Evolutionary conservation across 2,888 invertebrate species (phyloP).

Genomic region (Endomychus coccineus): DNA sequence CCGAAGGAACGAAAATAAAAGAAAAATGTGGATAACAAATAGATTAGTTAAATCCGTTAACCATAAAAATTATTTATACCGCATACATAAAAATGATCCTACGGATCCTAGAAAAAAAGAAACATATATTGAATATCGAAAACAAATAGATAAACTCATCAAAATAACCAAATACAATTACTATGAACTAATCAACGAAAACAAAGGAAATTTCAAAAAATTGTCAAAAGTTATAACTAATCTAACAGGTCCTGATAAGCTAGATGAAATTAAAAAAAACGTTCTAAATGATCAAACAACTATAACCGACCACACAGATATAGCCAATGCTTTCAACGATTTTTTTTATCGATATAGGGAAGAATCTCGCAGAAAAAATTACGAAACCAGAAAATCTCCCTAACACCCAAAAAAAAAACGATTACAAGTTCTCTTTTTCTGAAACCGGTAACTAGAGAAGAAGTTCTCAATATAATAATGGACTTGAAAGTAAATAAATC

Average conservation of each 20-base stretch:
- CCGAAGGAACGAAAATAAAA: neutral
- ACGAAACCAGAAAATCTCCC: slow-evolving; percentile 4
- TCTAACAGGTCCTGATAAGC: slow-evolving; percentile 4
- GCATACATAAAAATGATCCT: neutral
- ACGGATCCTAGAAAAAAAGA: neutral
- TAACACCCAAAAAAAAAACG: neutral
- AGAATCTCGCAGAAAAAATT: slow-evolving; percentile 4
- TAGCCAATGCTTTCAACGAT: slow-evolving; percentile 4
- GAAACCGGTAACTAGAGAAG: slow-evolving; percentile 5
- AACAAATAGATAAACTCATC: slow-evolving; percentile 4
- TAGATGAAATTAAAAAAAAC: slow-evolving; percentile 2
- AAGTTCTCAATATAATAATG: slow-evolving; percentile 3
- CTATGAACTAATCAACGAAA: slow-evolving; percentile 1
- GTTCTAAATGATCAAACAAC: slow-evolving; percentile 1
- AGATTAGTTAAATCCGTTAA: slow-evolving; percentile 4
- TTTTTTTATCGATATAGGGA: slow-evolving; percentile 5
- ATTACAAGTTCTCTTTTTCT: slow-evolving; percentile 1
- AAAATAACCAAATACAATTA: slow-evolving; percentile 3
- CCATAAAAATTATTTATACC: slow-evolving; percentile 5
- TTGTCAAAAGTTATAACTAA: slow-evolving; percentile 3
- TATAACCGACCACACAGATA: slow-evolving; percentile 1
- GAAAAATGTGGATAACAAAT: slow-evolving; percentile 1
- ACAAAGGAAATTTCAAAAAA: slow-evolving; percentile 3
- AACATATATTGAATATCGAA: slow-evolving; percentile 3
- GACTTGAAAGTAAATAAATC: slow-evolving; percentile 4